Evolutionary conservation across 2,797 vertebrate genomes (phyloP), one percentile per base, ranked within the genome.

Genomic region (Megalops cyprinoides): DNA sequence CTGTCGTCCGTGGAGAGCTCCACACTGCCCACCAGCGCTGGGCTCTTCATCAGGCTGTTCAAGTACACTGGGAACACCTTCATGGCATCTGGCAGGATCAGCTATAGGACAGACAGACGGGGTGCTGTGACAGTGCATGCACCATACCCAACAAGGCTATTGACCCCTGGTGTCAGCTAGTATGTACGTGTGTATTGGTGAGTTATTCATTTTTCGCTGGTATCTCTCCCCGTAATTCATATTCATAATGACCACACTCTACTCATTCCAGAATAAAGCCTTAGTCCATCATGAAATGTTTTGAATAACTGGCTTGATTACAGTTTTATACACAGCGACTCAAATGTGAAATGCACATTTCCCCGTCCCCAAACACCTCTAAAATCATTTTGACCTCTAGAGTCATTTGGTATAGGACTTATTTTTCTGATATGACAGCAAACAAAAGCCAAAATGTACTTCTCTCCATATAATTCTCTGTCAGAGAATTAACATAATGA

Each of bases 41-140:
- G 91, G 1, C 93, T 96, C 90, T 99, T 99, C 90, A 99, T 84
- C 86, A 99, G 90, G 80, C 96, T 96, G 87, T 98, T 99, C 92
- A 99, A 94, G 91, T 99, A 99, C 77, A 97, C 95, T 0, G 97
- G 98, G 62, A 99, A 93, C 84, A 99, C 95, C 87, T 99, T 99
- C 98, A 99, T 99, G 15, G 97, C 93, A 8, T 98, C 97, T 0
- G 98, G 98, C 53, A 99, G 79, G n/a, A 81, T 81, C 99, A 15
- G 96, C 93, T 20, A 97, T 97, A 0, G 97, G 97, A 37, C 60
- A 99, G 12, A 37, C 48, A 55, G 25, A 77, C 28, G 9, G 5
- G 31, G 23, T 39, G 18, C 51, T 8, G 39, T 71, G 20, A 42
- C 25, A 9, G 37, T 53, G 0, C 67, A 58, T 25, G 12, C 51